Evolutionary conservation across 2,113 vertebrate species (phyloP).

Genomic region (Dascyllus trimaculatus): DNA sequence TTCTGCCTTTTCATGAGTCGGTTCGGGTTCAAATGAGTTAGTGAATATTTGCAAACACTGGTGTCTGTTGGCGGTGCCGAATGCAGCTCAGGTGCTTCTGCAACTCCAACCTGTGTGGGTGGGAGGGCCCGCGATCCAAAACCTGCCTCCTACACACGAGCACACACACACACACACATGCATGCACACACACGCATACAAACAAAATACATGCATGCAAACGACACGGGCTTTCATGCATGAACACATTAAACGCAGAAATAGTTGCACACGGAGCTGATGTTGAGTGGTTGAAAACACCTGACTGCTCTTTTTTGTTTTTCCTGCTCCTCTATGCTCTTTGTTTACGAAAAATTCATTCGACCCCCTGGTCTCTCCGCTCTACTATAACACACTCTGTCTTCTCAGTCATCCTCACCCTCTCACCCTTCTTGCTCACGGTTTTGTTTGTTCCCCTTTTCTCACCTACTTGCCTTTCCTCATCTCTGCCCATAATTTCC

Average conservation of each 20-base stretch:
- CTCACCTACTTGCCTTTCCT: background rate
- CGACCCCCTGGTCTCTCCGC: constrained; percentile 7
- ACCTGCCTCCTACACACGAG: constrained; percentile 69
- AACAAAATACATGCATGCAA: background rate
- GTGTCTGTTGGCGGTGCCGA: constrained; percentile 57
- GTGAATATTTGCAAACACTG: constrained; percentile 69
- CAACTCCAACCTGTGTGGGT: constrained; percentile 69
- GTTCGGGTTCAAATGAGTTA: constrained; percentile 62
- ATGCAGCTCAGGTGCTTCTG: constrained; percentile 74
- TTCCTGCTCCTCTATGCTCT: constrained; percentile 11
- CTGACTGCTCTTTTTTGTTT: constrained; percentile 25
- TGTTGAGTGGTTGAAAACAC: constrained; percentile 29
- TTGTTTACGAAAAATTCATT: constrained; percentile 16
- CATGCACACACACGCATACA: background rate
- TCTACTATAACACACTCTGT: background rate
- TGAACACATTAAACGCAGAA: background rate
- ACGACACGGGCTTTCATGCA: constrained; percentile 20
- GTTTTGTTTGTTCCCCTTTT: background rate
- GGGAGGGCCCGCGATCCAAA: constrained; percentile 64
- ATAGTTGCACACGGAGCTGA: background rate
- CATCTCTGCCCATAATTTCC: background rate
- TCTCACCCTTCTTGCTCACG: background rate
- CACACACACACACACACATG: constrained; percentile 3
- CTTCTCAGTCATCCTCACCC: background rate
- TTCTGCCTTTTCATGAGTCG: constrained; percentile 43